These are phyloP conservation scores for Danaus melanippus DNA, from an alignment of 1,140 invertebrate species.

Conservation along the genomic window DNA sequence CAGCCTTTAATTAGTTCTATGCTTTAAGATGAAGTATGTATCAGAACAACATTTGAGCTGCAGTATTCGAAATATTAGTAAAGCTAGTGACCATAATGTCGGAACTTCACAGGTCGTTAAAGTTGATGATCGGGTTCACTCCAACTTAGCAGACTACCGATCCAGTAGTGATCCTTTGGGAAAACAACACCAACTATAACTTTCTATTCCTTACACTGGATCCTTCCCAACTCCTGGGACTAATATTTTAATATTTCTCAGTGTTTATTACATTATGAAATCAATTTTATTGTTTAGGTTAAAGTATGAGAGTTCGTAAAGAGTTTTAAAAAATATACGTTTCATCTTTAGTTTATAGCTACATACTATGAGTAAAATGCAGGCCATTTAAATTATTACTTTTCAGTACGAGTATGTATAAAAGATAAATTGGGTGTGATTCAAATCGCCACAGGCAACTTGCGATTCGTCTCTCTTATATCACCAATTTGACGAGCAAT, in stretches of 20 bases:
- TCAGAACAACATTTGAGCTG: no score
- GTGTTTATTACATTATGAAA: slow-evolving; percentile 36
- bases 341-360: no score
- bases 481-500: slow-evolving; percentile 45
- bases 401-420: slow-evolving; percentile 24
- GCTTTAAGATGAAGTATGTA: no score
- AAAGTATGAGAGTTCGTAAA: no score
- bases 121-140: slow-evolving; percentile 56
- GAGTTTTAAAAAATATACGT: no score
- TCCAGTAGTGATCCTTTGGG: slow-evolving; percentile 43
- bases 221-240: slow-evolving; percentile 17
- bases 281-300: slow-evolving; percentile 9
- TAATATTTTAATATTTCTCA: slow-evolving; percentile 27
- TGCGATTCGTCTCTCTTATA: slow-evolving; percentile 39
- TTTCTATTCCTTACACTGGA: slow-evolving; percentile 25
- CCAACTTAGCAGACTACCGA: slow-evolving; percentile 36
- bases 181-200: slow-evolving; percentile 49
- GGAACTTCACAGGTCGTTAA: slow-evolving; percentile 52
- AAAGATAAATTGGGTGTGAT: slow-evolving; percentile 45
- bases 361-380: no score
- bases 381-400: no score
- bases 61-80: slow-evolving; percentile 32
- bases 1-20: no score
- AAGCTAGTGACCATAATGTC: slow-evolving; percentile 43
- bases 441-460: slow-evolving; percentile 31